phyloP scores from a whole-genome alignment of 30 jellyfish, hydroid and myxozoan genomes.

The Aurelia sp. region DNA sequence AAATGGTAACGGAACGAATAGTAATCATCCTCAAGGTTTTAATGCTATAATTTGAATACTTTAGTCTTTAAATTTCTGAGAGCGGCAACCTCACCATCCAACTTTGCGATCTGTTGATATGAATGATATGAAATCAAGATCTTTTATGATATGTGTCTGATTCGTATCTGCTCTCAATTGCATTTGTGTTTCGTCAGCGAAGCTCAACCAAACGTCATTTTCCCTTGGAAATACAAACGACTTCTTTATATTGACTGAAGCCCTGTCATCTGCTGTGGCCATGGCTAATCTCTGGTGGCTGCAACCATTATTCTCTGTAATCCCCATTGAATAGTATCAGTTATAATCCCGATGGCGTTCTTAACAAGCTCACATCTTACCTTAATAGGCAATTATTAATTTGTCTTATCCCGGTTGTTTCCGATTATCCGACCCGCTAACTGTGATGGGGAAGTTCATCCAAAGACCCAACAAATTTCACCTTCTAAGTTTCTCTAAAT shows the following conservation, averaged over 20 bases:
- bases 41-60: background rate
- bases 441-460: no score
- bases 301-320: slow-evolving; percentile 48
- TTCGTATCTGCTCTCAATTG: background rate
- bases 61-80: background rate
- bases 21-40: background rate
- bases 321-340: slow-evolving; percentile 15
- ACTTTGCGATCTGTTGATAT: background rate
- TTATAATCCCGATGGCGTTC: slow-evolving; percentile 26
- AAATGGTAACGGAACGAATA: background rate
- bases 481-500: no score
- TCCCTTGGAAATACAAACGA: slow-evolving; percentile 33
- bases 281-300: slow-evolving; percentile 28
- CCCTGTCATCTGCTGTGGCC: slow-evolving; percentile 50
- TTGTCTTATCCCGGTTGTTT: no score
- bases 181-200: slow-evolving; percentile 12
- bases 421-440: no score
- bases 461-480: no score
- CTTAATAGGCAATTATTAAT: slow-evolving; percentile 13
- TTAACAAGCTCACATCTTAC: slow-evolving; percentile 37
- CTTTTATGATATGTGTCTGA: no score
- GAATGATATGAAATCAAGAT: no score
- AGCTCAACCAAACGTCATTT: slow-evolving; percentile 25
- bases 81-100: background rate
- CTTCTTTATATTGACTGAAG: slow-evolving; percentile 18